phyloP scores from a whole-genome alignment of 1,140 invertebrate genomes.

The Drosophila tani region DNA sequence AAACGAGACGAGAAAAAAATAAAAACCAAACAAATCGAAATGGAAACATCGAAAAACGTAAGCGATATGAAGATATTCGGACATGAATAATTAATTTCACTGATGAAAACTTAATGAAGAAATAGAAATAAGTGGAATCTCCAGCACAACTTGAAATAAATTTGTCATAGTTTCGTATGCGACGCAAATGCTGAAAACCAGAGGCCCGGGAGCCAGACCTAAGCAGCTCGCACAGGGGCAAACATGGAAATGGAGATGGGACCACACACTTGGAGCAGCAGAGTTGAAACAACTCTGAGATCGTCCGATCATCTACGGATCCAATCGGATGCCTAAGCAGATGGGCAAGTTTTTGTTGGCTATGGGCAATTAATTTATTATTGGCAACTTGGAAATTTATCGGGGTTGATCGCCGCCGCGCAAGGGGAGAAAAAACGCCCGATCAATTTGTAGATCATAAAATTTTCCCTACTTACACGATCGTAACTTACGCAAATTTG shows the following conservation, averaged over 20 bases:
- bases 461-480: constrained; percentile 49
- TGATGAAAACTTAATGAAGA: constrained; percentile 84
- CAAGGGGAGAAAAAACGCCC: constrained; percentile 51
- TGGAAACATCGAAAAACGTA: constrained; percentile 66
- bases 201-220: constrained; percentile 38
- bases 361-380: constrained; percentile 81
- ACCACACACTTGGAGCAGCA: constrained; percentile 61
- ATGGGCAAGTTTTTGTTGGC: constrained; percentile 67
- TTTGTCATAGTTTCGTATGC: constrained; percentile 76
- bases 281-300: constrained; percentile 23
- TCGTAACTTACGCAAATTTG: constrained; percentile 81
- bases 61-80: constrained; percentile 79
- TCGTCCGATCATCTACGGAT: constrained; percentile 28
- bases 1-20: background rate
- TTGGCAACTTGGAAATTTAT: constrained; percentile 78
- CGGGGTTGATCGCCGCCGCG: constrained; percentile 36
- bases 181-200: constrained; percentile 77
- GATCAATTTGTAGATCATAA: constrained; percentile 82
- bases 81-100: constrained; percentile 83
- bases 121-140: constrained; percentile 76
- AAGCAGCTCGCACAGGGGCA: constrained; percentile 19
- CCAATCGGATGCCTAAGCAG: constrained; percentile 43
- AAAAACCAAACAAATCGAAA: constrained; percentile 40
- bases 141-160: constrained; percentile 73
- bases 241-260: constrained; percentile 38